phyloP scores from a whole-genome alignment of 2,888 invertebrate species.

The Zhuqinia jingwanae region DNA sequence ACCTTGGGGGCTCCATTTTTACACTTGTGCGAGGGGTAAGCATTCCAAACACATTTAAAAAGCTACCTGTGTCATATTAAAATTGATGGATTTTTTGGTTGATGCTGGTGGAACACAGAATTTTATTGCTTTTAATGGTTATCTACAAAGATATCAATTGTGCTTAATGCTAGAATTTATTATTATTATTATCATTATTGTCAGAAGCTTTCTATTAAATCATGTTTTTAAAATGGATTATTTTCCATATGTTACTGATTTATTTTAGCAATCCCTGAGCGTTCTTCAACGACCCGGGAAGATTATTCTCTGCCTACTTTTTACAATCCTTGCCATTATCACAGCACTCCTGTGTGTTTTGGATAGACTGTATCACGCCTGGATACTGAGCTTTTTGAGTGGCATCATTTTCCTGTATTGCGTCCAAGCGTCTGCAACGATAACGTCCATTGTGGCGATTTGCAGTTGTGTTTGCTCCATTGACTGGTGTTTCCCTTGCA shows the following conservation, averaged over 20 bases:
- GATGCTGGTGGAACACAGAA: background rate
- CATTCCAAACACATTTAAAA: background rate
- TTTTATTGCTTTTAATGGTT: conserved; percentile 32
- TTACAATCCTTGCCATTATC: conserved; percentile 72
- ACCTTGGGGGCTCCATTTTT: conserved; percentile 74
- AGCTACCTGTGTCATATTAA: background rate
- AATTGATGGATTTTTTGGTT: background rate
- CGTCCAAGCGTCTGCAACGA: conserved; percentile 74
- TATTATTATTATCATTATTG: too few species aligned
- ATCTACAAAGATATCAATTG: too few species aligned
- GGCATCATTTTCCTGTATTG: conserved; percentile 75
- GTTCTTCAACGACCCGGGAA: conserved; percentile 72
- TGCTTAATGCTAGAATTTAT: background rate
- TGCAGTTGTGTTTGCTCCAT: conserved; percentile 69
- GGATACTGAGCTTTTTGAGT: conserved; percentile 72
- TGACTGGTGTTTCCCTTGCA: conserved; percentile 64
- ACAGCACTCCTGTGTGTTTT: conserved; percentile 68
- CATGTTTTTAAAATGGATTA: too few species aligned
- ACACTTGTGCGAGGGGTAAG: conserved; percentile 73
- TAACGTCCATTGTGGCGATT: conserved; percentile 67
- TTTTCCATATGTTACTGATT: too few species aligned
- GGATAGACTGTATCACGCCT: conserved; percentile 73
- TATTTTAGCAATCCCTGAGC: conserved; percentile 62
- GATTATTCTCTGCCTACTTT: conserved; percentile 71
- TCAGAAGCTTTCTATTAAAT: too few species aligned